Percentiles rank a stretch among this genome's conserved stretches.
Evolutionary conservation across 1,140 invertebrate genomes (phyloP).

Genomic region (Drosophila malerkotliana): DNA sequence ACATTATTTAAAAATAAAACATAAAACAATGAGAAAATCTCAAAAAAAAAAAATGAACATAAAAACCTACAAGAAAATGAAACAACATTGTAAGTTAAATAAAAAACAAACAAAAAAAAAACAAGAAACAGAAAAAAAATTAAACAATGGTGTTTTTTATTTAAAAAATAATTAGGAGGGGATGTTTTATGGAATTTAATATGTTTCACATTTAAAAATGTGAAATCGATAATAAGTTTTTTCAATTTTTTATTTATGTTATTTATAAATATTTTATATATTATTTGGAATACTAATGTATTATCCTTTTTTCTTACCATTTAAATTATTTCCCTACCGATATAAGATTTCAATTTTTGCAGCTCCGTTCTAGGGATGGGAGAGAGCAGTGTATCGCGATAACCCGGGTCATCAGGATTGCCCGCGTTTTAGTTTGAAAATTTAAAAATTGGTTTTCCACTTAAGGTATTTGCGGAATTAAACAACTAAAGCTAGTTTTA

Average conservation of each 20-base stretch:
- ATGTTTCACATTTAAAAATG: too few species aligned
- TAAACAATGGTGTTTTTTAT: not conserved
- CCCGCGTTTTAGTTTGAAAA: not conserved
- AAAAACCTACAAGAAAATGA: constrained; percentile 31
- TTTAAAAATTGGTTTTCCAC: too few species aligned
- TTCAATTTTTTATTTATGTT: too few species aligned
- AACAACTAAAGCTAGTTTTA: too few species aligned
- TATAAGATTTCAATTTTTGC: not conserved
- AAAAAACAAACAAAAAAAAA: constrained; percentile 38
- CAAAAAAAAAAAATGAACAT: constrained; percentile 35
- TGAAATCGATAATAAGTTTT: too few species aligned
- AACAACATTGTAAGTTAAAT: constrained; percentile 69
- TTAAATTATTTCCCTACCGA: too few species aligned
- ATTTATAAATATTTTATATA: not conserved
- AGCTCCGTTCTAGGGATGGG: not conserved
- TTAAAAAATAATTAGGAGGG: not conserved
- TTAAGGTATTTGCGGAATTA: too few species aligned
- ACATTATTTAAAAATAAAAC: constrained; percentile 26
- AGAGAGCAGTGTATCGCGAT: not conserved
- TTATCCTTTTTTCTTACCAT: not conserved
- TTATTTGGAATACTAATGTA: too few species aligned
- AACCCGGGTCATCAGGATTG: not conserved
- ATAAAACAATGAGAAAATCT: constrained; percentile 33
- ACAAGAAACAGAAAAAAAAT: constrained; percentile 16
- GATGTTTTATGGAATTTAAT: not conserved